Evolutionary conservation across 2,113 vertebrate species (phyloP).

Genomic region (Eulemur rufifrons): DNA sequence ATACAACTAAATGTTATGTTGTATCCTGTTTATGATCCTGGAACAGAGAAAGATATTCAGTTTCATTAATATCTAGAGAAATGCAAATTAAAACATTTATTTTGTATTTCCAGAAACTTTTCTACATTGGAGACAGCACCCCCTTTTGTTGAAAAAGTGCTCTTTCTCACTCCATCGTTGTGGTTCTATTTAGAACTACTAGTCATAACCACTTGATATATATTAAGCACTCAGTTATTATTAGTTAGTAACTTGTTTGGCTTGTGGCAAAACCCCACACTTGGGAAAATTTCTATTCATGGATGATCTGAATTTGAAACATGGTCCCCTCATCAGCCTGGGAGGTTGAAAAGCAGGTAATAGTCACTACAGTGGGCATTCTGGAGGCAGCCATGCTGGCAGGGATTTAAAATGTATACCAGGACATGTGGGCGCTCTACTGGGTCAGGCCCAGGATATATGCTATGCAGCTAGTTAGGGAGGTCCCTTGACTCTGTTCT

Average conservation of each 20-base stretch:
- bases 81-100: constrained; percentile 24
- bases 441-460: not conserved
- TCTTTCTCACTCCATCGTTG: not conserved
- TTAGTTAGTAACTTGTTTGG: not conserved
- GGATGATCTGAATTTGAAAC: not conserved
- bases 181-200: not conserved
- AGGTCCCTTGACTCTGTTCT: not conserved
- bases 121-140: not conserved
- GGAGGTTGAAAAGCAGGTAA: not conserved
- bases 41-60: not conserved
- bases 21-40: not conserved
- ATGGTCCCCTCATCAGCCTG: not conserved
- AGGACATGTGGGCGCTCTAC: not conserved
- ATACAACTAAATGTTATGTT: not conserved
- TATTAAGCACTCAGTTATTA: not conserved
- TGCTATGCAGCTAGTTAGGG: fast-evolving
- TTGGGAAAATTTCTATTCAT: not conserved
- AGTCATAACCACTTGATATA: not conserved
- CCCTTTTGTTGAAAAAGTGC: not conserved
- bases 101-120: not conserved
- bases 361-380: too few relatives aligned
- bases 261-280: not conserved
- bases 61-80: not conserved
- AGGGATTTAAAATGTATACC: not conserved
- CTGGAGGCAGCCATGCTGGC: not conserved